Base-by-base conservation (phyloP, 2,113 vertebrate genomes). In the Myrmecobius fasciatus region DNA sequence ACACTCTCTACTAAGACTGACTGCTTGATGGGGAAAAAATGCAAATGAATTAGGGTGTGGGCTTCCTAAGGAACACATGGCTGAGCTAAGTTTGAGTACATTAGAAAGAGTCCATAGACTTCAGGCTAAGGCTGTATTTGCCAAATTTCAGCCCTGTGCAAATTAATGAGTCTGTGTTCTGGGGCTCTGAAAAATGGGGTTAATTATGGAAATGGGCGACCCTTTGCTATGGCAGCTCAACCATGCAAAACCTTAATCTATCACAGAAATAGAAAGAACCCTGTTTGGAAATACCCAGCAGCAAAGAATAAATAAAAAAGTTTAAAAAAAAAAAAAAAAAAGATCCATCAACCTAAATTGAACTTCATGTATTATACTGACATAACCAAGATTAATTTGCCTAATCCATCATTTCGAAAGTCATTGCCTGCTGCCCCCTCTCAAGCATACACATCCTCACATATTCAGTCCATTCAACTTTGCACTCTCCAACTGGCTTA, bases 271-370 rank as follows among this genome's bases (percentile, higher is more conserved):
- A 95, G 96, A 97, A 97, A 95, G 92, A 97, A 83, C 46, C 93
- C 94, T 52, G 60, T 97, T 93, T 91, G 49, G 96, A 94, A 95
- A 96, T 96, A 96, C 94, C 89, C 49, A 96, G 91, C 94, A 97
- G 97, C 97, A 98, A 98, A 98, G 95, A 83, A 83, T 83, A 98
- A 97, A 96, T 98, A 98, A 97, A 98, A 98, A 94, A 95, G 96
- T 67, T 60, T 97, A 96, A 96, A 96, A 95, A 67, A 67, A 67
- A 36, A 96, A 96, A 96, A 95, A 67, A 60, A 60, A 36, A 75
- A 83, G 67, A 97, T 97, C 96, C 94, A 96, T 97, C 97, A 97
- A 95, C 96, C 92, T 93, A 95, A 98, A 97, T 96, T 97, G 97
- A 97, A 97, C 96, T 48, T 53, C 28, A 56, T 95, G 92, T 97